Evolutionary conservation across 2,113 vertebrate species (phyloP), one percentile per base, ranked within the genome.

Genomic region (Tetrax tetrax): DNA sequence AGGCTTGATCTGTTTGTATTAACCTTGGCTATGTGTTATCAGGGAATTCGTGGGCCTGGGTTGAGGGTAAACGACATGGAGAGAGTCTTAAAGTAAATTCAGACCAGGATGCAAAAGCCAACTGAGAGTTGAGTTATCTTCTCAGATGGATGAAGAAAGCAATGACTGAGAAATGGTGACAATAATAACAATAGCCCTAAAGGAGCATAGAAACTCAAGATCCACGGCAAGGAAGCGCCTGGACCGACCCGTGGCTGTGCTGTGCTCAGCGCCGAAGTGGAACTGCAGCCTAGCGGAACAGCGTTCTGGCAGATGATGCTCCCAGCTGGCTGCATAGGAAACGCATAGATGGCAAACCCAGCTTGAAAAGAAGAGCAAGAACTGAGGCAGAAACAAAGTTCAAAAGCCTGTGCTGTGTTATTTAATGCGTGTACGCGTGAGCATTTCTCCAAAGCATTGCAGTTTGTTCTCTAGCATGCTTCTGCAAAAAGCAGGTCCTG

Each of bases 191-290:
- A 38, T 4, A 48, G 38, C 41, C 28, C 21, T 31, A 48, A 78
- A 66, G 65, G 48, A 54, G 27, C 20, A 10, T 10, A 35, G 72
- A 38, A 4, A 1, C 24, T 22, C 31, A 33, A 41, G n/a, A 54
- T 35, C 18, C n/a, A 24, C 31, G 48, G 53, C 64, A 54, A 47
- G 45, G 53, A 43, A 28, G 60, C 4, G 10, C 25, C 65, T 41
- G 65, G 37, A 7, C 43, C 45, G 71, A n/a, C 1, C 2, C 1
- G 14, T 0, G 22, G 70, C 28, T 29, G 43, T 29, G 28, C 20
- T 3, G 0, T 59, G 66, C 60, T n/a, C 20, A 12, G 66, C 8
- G 28, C 59, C 31, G 37, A n/a, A 24, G 25, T 5, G 50, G 41
- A 57, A 37, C 37, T 43, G 51, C 54, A 54, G 47, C 60, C 59